Conservation (phyloP, 2,113 vertebrate genomes). For the Mobula birostris region DNA sequence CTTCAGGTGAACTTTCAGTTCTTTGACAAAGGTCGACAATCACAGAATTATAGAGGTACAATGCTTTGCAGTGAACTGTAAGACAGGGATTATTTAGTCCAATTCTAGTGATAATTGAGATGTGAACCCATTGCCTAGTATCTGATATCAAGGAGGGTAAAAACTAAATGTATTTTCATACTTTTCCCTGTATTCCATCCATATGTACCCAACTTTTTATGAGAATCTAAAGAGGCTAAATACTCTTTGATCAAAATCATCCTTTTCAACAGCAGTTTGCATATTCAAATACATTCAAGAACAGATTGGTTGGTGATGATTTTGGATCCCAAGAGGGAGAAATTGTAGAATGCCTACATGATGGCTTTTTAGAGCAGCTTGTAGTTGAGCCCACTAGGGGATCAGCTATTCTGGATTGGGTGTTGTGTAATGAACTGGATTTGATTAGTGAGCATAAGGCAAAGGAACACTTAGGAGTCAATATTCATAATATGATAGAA, state of each 20-base stretch:
- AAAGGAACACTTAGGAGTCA: no score
- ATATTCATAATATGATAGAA: no score
- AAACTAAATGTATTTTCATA: neutral
- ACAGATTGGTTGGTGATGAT: no score
- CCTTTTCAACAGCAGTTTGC: neutral
- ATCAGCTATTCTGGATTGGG: no score
- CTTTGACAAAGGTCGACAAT: neutral
- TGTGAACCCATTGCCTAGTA: neutral
- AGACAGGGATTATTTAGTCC: neutral
- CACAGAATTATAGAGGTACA: neutral
- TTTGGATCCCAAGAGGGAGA: no score
- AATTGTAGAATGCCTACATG: no score
- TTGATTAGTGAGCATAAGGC: no score
- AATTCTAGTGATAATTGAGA: neutral
- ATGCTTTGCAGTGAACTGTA: neutral
- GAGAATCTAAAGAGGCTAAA: neutral
- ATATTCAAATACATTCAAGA: neutral
- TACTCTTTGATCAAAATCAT: neutral
- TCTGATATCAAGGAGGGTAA: neutral
- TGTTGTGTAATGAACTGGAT: no score
- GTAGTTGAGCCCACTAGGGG: no score
- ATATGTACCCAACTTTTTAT: neutral
- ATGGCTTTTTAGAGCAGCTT: no score
- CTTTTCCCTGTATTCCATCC: neutral
- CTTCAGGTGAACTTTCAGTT: no score